phyloP scores from a whole-genome alignment of 2,797 vertebrate genomes.

The Momotus momota region DNA sequence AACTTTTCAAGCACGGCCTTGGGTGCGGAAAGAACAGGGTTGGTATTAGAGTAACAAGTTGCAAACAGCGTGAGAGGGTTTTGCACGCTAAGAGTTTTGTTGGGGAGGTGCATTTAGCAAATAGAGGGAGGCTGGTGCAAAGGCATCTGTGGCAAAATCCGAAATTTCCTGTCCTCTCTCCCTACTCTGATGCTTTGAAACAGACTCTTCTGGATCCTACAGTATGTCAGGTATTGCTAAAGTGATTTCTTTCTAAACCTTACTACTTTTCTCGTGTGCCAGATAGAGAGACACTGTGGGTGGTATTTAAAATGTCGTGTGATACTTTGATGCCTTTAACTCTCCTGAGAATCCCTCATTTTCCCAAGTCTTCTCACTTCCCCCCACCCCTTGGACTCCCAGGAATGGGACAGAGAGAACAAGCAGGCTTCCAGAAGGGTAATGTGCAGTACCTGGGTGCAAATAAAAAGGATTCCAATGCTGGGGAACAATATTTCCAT shows the following conservation, averaged over 20 bases:
- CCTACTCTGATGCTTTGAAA: background rate
- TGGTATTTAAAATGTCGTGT: background rate
- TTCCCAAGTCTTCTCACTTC: background rate
- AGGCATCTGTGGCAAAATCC: background rate
- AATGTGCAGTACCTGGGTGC: slow-evolving; percentile 82
- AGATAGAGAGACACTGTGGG: background rate
- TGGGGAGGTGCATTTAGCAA: background rate
- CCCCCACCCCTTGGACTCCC: background rate
- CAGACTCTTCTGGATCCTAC: background rate
- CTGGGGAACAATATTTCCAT: slow-evolving; percentile 79
- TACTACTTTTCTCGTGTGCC: background rate
- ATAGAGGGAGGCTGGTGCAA: background rate
- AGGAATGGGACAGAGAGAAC: background rate
- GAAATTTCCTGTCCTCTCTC: background rate
- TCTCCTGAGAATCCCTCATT: background rate
- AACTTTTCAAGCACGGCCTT: background rate
- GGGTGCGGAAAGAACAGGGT: background rate
- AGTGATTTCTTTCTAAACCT: background rate
- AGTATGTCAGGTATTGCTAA: background rate
- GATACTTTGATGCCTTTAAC: background rate
- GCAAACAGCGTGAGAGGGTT: background rate
- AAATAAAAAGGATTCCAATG: slow-evolving; percentile 85
- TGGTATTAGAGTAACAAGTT: background rate
- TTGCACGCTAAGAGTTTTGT: background rate
- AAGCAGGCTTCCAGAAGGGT: background rate